These are phyloP conservation scores for Phymatocera aterrima DNA, from an alignment of 2,888 invertebrate species.

Conservation along the genomic window DNA sequence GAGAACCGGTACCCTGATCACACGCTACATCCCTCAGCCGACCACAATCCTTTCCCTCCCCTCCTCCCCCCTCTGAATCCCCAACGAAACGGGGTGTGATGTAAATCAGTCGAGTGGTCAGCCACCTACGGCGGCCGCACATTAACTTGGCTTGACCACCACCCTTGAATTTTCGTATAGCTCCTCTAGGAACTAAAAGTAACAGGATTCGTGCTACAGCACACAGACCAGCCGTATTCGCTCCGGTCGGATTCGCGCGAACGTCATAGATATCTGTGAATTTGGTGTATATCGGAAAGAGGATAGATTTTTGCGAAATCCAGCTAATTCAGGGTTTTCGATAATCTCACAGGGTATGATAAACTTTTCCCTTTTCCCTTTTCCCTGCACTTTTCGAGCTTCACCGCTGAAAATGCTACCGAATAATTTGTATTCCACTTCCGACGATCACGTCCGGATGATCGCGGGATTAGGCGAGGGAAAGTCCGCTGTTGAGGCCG, in stretches of 20 bases:
- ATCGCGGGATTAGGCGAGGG: not conserved
- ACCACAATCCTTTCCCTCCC: conserved; percentile 64
- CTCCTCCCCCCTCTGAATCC: conserved; percentile 49
- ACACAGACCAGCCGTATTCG: not conserved
- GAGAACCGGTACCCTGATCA: conserved; percentile 65
- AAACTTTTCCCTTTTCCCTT: no score
- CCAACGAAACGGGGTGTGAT: conserved; percentile 68
- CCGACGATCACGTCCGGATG: conserved; percentile 12
- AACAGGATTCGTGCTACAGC: not conserved
- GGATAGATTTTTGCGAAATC: not conserved
- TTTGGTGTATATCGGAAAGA: no score
- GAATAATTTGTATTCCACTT: not conserved
- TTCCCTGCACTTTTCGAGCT: no score
- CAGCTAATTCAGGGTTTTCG: not conserved
- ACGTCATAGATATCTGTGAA: no score
- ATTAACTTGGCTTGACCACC: conserved; percentile 70
- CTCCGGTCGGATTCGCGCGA: not conserved
- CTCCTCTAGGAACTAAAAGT: not conserved
- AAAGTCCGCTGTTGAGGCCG: not conserved
- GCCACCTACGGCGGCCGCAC: conserved; percentile 69
- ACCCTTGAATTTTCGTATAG: conserved; percentile 24
- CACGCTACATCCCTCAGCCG: conserved; percentile 69
- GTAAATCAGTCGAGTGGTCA: conserved; percentile 73
- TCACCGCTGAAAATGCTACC: not conserved
- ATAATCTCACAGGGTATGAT: not conserved